A percentile compares a stretch with the other conserved stretches of the same genome.
phyloP scores from a whole-genome alignment of 1,140 invertebrate genomes.

The Stegodyphus mimosarum region DNA sequence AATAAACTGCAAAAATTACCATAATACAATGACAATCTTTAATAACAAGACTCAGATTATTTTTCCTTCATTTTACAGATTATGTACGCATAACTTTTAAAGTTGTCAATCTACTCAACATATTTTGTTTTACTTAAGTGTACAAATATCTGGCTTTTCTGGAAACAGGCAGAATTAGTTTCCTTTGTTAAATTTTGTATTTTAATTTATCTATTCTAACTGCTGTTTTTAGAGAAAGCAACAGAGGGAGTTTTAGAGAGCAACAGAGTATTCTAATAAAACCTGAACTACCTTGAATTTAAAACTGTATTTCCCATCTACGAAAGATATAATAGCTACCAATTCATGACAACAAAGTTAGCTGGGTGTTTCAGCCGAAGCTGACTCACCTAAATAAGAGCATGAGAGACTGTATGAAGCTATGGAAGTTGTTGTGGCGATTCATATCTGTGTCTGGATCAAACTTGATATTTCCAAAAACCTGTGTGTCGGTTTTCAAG shows the following conservation, averaged over 20 bases:
- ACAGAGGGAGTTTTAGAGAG: no score
- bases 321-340: background rate
- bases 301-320: no score
- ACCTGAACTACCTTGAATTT: background rate
- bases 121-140: no score
- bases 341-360: slow-evolving; percentile 57
- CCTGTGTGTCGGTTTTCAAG: slow-evolving; percentile 70
- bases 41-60: no score
- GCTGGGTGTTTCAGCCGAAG: slow-evolving; percentile 54
- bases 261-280: background rate
- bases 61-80: no score
- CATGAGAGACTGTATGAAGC: slow-evolving; percentile 92
- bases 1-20: no score
- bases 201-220: background rate
- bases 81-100: no score
- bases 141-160: no score
- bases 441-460: slow-evolving; percentile 88
- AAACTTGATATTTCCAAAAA: slow-evolving; percentile 93
- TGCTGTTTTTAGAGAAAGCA: background rate
- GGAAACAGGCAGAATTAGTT: no score
- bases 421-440: slow-evolving; percentile 97
- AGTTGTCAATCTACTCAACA: no score
- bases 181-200: background rate
- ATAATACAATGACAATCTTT: no score
- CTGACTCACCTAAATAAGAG: slow-evolving; percentile 92